phyloP scores from a whole-genome alignment of 2,888 invertebrate species.

The Tachina grossa region DNA sequence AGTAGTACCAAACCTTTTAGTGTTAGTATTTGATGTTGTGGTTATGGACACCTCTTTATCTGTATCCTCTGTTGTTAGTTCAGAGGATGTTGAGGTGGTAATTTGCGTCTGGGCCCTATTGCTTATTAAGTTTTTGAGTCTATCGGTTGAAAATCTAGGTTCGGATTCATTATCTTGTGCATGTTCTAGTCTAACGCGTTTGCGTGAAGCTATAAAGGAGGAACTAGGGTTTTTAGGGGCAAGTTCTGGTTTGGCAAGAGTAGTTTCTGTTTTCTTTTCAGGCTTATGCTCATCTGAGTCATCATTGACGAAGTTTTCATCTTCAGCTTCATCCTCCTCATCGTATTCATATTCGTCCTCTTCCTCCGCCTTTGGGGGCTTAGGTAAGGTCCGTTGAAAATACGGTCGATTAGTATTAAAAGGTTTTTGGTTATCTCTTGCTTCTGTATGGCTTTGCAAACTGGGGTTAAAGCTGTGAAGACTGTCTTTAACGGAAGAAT shows the following conservation, averaged over 20 bases:
- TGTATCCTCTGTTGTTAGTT: constrained; percentile 53
- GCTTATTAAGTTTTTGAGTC: constrained; percentile 70
- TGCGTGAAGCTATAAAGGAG: constrained; percentile 60
- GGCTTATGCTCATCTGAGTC: constrained; percentile 60
- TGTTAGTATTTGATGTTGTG: constrained; percentile 64
- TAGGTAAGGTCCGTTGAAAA: constrained; percentile 23
- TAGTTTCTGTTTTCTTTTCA: constrained; percentile 11
- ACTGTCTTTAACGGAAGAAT: background rate
- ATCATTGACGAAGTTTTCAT: constrained; percentile 51
- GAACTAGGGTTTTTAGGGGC: constrained; percentile 59
- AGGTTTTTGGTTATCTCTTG: constrained; percentile 36
- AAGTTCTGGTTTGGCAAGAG: constrained; percentile 56
- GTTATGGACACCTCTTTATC: constrained; percentile 53
- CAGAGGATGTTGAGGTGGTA: constrained; percentile 60
- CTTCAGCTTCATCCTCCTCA: constrained; percentile 58
- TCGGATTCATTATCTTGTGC: constrained; percentile 47
- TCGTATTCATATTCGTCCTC: constrained; percentile 43
- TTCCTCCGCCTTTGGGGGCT: background rate
- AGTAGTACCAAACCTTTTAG: constrained; percentile 73
- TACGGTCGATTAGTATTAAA: constrained; percentile 52
- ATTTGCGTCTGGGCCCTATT: constrained; percentile 46
- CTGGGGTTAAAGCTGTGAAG: constrained; percentile 9
- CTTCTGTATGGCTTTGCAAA: background rate
- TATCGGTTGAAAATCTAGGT: constrained; percentile 63
- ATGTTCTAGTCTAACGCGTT: constrained; percentile 63